phyloP scores from a whole-genome alignment of 2,113 vertebrate species.

The Colinus virginianus region DNA sequence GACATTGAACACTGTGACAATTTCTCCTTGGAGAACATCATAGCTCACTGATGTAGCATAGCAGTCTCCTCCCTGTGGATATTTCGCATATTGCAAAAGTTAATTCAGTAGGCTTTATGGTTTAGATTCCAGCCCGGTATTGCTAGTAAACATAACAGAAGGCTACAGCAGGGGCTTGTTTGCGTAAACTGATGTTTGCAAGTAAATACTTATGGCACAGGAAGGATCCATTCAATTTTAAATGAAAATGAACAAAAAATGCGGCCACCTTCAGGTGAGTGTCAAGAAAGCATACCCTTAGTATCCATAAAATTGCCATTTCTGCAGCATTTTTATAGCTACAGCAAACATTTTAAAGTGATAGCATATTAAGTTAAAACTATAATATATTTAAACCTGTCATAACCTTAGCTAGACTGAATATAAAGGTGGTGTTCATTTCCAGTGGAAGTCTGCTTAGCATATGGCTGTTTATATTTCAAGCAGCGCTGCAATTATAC shows the following conservation, averaged over 20 bases:
- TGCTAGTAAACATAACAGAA: not conserved
- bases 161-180: not conserved
- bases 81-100: not conserved
- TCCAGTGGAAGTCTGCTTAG: not conserved
- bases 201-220: not conserved
- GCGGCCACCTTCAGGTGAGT: not conserved
- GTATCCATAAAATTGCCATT: not conserved
- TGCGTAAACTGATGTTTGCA: not conserved
- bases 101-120: not conserved
- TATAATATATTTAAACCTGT: not conserved
- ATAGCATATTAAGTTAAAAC: constrained; percentile 2
- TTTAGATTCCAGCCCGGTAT: not conserved
- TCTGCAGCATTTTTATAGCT: not conserved
- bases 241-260: not conserved
- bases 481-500: not conserved
- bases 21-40: not conserved
- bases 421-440: constrained; percentile 1
- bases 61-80: not conserved
- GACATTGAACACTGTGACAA: rapidly evolving
- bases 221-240: not conserved
- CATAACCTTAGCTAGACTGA: constrained; percentile 4
- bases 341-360: not conserved
- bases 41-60: not conserved
- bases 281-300: not conserved
- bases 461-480: not conserved